These are phyloP conservation scores for Eubucco bourcierii DNA, from an alignment of 2,113 vertebrate genomes.

Conservation along the genomic window DNA sequence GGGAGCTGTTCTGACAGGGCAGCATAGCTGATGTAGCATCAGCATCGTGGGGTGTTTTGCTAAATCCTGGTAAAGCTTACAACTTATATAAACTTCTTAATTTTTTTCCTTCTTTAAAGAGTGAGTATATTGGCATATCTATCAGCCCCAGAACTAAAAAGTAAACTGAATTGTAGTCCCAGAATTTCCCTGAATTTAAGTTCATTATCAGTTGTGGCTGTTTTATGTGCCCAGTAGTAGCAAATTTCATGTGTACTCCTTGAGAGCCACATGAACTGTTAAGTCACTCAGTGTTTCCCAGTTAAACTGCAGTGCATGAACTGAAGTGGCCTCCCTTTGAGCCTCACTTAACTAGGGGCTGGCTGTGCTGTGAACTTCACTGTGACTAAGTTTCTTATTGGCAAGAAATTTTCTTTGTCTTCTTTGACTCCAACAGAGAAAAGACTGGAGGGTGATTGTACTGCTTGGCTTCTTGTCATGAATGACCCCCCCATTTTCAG, in stretches of 20 bases:
- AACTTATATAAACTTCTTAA: neutral
- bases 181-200: neutral
- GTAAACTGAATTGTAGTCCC: neutral
- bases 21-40: neutral
- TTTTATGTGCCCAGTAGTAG: neutral
- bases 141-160: neutral
- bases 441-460: neutral
- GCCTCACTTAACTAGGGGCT: slow-evolving; percentile 20
- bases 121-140: neutral
- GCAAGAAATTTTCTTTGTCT: slow-evolving; percentile 3
- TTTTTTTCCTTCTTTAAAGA: neutral
- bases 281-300: slow-evolving; percentile 11
- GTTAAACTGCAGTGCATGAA: slow-evolving; percentile 15
- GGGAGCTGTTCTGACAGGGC: neutral
- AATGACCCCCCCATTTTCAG: neutral
- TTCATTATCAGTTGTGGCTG: neutral
- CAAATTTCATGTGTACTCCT: neutral
- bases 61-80: neutral
- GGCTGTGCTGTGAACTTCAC: slow-evolving; percentile 25
- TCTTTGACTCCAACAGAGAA: slow-evolving; percentile 50
- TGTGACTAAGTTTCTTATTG: slow-evolving; percentile 29
- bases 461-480: slow-evolving; percentile 26
- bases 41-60: neutral
- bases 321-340: slow-evolving; percentile 46
- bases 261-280: neutral